phyloP scores from a whole-genome alignment of 2,888 invertebrate genomes.

The Muschampia plurimacula region DNA sequence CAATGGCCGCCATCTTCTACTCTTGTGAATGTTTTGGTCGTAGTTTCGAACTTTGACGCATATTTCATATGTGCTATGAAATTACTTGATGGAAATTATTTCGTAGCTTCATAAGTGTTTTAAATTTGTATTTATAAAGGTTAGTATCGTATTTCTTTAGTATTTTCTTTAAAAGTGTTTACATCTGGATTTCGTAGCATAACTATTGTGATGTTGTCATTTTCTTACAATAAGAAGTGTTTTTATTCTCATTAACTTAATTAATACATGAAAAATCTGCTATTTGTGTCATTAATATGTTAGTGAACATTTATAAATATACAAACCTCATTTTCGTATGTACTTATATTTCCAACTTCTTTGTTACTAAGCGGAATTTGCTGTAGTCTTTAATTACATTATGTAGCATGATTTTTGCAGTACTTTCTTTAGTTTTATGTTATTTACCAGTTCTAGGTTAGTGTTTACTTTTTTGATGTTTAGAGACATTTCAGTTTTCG shows the following conservation, averaged over 20 bases:
- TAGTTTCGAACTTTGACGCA: conserved; percentile 81
- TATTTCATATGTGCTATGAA: conserved; percentile 78
- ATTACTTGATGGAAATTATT: conserved; percentile 76
- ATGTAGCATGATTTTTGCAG: conserved; percentile 45
- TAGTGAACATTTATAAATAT: conserved; percentile 62
- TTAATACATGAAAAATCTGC: conserved; percentile 42
- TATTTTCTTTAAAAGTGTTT: conserved; percentile 88
- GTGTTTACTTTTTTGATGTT: conserved; percentile 85
- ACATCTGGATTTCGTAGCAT: conserved; percentile 89
- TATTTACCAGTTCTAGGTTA: conserved; percentile 60
- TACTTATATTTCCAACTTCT: conserved; percentile 70
- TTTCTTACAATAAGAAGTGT: conserved; percentile 65
- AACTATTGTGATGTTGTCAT: conserved; percentile 86
- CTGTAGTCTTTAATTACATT: conserved; percentile 45
- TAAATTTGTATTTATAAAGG: conserved; percentile 68
- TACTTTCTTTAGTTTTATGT: conserved; percentile 44
- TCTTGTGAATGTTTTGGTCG: conserved; percentile 92
- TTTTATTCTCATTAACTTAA: conserved; percentile 48
- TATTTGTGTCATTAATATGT: conserved; percentile 56
- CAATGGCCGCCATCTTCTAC: conserved; percentile 95
- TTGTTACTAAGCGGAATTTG: conserved; percentile 72
- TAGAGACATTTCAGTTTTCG: conserved; percentile 82
- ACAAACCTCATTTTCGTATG: conserved; percentile 78
- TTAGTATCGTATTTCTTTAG: conserved; percentile 67
- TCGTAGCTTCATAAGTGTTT: conserved; percentile 72